Conservation (phyloP, 2,113 vertebrate species). For the Carlito syrichta region DNA sequence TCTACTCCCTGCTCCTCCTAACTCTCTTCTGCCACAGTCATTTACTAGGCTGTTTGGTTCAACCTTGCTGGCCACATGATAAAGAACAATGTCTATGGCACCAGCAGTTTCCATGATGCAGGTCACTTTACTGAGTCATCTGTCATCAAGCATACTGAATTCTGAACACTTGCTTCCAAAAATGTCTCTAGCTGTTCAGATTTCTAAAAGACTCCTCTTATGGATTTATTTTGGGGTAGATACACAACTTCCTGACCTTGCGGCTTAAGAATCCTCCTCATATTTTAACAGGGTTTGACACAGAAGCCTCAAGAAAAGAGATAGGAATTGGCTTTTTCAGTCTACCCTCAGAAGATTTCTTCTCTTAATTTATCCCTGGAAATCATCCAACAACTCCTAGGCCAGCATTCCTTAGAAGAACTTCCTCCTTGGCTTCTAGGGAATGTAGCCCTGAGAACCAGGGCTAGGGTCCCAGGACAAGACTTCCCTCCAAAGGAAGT, state of each 20-base stretch:
- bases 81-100: not conserved
- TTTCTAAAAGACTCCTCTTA: not conserved
- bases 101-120: not conserved
- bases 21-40: not conserved
- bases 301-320: not conserved
- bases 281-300: not conserved
- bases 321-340: not conserved
- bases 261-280: not conserved
- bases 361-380: not conserved
- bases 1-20: not conserved
- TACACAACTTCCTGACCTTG: not conserved
- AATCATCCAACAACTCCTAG: not conserved
- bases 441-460: not conserved
- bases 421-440: not conserved
- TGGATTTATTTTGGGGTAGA: not conserved
- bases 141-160: not conserved
- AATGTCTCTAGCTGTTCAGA: not conserved
- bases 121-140: not conserved
- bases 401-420: not conserved
- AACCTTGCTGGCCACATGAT: not conserved
- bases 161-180: not conserved
- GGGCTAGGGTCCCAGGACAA: not conserved
- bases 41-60: not conserved
- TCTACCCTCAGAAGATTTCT: not conserved
- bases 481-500: not conserved